Conservation (phyloP, 2,888 invertebrate genomes). For the Zaprionus lineosus region DNA sequence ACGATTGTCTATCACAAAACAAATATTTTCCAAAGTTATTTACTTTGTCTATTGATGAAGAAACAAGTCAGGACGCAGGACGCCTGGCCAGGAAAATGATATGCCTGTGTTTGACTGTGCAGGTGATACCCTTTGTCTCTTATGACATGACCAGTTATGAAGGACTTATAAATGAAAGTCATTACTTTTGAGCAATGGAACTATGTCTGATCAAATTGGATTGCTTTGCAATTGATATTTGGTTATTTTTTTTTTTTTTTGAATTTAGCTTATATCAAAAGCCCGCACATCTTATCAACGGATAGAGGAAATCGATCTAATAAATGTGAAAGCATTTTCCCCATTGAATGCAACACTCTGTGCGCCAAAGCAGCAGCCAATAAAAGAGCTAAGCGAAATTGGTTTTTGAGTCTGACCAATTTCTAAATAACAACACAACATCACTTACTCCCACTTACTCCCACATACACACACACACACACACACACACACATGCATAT, state of each 20-base stretch:
- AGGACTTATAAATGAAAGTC: no score
- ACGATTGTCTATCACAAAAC: not conserved
- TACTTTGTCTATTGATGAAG: no score
- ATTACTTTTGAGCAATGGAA: no score
- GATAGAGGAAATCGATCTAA: not conserved
- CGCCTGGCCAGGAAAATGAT: no score
- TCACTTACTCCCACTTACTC: not conserved
- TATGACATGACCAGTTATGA: no score
- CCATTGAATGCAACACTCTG: not conserved
- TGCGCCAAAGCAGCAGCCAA: not conserved
- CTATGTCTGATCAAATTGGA: no score
- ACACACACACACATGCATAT: not conserved
- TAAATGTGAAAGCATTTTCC: not conserved
- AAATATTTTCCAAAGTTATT: not conserved
- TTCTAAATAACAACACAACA: conserved; percentile 2
- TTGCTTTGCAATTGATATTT: no score
- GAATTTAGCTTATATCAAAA: no score
- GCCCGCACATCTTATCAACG: not conserved
- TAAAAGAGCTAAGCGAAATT: conserved; percentile 21
- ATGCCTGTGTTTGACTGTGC: no score
- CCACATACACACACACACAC: not conserved
- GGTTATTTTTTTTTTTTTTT: no score
- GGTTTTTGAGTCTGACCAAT: not conserved
- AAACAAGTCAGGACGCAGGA: no score
- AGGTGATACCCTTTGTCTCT: no score